Evolutionary conservation across 1,140 invertebrate species (phyloP), one percentile per base, ranked within the genome.

Genomic region (Drosophila nigromelanica): DNA sequence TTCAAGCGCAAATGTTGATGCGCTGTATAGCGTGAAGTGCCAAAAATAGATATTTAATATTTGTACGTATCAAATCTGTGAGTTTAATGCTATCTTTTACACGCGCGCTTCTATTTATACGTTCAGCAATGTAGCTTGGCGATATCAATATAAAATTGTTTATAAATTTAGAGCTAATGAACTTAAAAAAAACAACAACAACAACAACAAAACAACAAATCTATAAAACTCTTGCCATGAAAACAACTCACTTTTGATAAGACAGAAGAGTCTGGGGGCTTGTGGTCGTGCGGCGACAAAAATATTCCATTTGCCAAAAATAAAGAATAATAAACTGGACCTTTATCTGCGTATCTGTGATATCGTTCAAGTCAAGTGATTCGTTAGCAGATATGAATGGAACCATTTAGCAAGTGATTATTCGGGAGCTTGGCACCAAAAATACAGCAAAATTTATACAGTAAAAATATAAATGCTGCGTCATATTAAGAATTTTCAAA

Each of bases 401-500:
- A 63, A 56, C 35, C 67, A 82, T 73, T 86, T 86, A 86, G 82
- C 82, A 67, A 86, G 75, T 86, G 82, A 87, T 86, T 86, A 82
- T 80, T 85, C 40, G 50, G 47, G 71, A 56, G 77, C 68, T 59
- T 81, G 78, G 67, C 64, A 62, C 61, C 78, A 70, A 70, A 73
- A 69, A 73, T 74, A 62, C 62, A 10, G 1, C 30, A 3, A 40
- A 8, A 64, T 82, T 71, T 67, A 56, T 67, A 63, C 68, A 51
- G 40, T 55, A 63, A 67, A 78, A 73, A 69, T 66, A 62, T 60
- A 50, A 68, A 69, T 64, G 77, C 61, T 61, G 79, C 51, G 62
- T 55, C 80, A 80, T 86, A 73, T 73, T 80, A 80, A 85, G 76
- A 59, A 54, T 67, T 60, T 56, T 58, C 69, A 33, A 27, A 85